Evolutionary conservation across 2,113 vertebrate genomes (phyloP), one percentile per base, ranked within the genome.

Genomic region (Poeciliopsis turrubarensis): DNA sequence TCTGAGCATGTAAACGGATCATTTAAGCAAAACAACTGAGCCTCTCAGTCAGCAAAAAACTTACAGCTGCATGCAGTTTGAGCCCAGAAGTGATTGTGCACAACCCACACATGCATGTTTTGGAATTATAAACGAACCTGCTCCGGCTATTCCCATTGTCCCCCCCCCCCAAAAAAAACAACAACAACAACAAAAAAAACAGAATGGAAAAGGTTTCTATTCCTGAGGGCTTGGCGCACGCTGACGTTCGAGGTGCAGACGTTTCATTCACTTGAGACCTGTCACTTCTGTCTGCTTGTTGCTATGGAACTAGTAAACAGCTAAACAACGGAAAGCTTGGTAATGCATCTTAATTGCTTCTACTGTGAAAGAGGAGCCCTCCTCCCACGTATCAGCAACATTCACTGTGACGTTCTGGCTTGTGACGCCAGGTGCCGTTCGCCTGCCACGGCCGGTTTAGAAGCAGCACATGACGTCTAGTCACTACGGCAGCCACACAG

Each of bases 401-500:
- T 61, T 41, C 61, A 60, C 64, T 26, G 29, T 60, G 5, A 78
- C 37, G 2, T 44, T 47, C 66, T 12, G 69, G 68, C 30, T 73
- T 8, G 37, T 26, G 34, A 68, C 66, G 54, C 75, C 78, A 39
- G 70, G 69, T 39, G 77, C 74, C 39, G 25, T 65, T 67, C 5
- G 60, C 82, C 27, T 22, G 66, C 72, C 30, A 39, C 51, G 39
- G 60, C 70, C 79, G 62, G 29, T 57, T 57, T 22, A n/a, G 69
- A 37, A 63, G 87, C 69, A 67, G 71, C 39, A 72, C n/a, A 57
- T 71, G 78, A 89, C 87, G 78, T 66, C 66, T 73, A 76, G 72
- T 68, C 84, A 83, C 78, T 79, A 73, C 62, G 86, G 87, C 81
- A 64, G 89, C 81, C 74, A 69, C 85, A 68, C 70, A 79, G 76